Evolutionary conservation across 2,113 vertebrate species (phyloP).

Genomic region (Saccopteryx bilineata): DNA sequence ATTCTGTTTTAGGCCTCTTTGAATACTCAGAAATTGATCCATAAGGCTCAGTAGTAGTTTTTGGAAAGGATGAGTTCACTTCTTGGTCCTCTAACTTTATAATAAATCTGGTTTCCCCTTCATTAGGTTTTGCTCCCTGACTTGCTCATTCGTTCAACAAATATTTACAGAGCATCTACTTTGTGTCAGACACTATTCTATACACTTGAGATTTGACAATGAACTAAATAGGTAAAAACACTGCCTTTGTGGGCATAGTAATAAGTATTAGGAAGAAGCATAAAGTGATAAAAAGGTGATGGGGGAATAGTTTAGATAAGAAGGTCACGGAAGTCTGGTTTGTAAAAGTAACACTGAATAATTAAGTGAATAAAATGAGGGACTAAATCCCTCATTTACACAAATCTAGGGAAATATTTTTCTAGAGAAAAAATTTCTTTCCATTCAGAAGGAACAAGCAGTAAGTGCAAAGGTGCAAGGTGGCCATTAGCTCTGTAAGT

Average conservation of each 20-base stretch:
- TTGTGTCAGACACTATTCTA: neutral
- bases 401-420: neutral
- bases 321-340: neutral
- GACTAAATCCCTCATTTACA: neutral
- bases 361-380: neutral
- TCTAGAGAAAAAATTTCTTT: neutral
- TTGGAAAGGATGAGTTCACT: neutral
- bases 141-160: neutral
- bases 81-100: neutral
- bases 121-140: neutral
- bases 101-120: neutral
- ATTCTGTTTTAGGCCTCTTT: neutral
- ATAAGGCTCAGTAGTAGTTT: neutral
- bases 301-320: neutral
- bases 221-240: neutral
- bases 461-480: neutral
- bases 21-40: neutral
- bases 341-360: neutral
- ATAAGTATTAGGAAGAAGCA: neutral
- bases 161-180: neutral
- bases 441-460: neutral
- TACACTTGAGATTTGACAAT: neutral
- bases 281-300: neutral
- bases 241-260: neutral
- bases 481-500: no score